Base-by-base conservation (phyloP, 2,888 invertebrate genomes). In the Limnephilus lunatus region DNA sequence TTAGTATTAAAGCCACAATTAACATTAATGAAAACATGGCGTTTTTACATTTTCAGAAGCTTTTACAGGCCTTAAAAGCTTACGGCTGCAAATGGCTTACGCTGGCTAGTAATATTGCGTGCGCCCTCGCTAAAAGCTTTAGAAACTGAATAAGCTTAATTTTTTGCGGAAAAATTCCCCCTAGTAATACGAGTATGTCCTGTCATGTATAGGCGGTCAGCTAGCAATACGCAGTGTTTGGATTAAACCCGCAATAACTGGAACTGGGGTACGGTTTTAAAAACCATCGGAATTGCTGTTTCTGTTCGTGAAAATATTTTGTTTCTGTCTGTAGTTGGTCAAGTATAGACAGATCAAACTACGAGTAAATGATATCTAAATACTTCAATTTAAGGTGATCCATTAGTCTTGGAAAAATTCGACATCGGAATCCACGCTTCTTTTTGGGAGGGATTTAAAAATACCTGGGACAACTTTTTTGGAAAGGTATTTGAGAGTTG, bases 101-200 rank as follows among this genome's bases (percentile, higher is more conserved):
- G 53, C 30, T 48, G 35, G 31, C 81, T 39, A 88, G 81, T 80
- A 44, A 85, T 44, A 82, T 92, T 90, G 90, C 90, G 83, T 86
- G 48, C 44, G 31, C 89, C 81, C 85, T 35, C 80, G 89, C 92
- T 92, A 89, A 92, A 92, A 92, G 92, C 92, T 92, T 92, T 89
- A 32, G 85, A 81, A 39, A 44, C 89, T 48, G 86, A 83, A 83
- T 35, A 35, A 39, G 83, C 83, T 35, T 32, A 32, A 25, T 35
- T 83, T 83, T 83, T 35, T 83, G 32, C 35, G 35, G 83, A 83
- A 83, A 83, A 83, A 5, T 32, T 7, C 32, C 83, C 35, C 35
- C 19, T 9, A n/a, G 83, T 11, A 83, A 83, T 83, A n/a, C n/a
- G n/a, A n/a, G n/a, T n/a, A 35, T 39, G 83, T 83, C 83, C 35